Evolutionary conservation across 2,888 invertebrate species (phyloP), one percentile per base, ranked within the genome.

Genomic region (Embidobia sp.): DNA sequence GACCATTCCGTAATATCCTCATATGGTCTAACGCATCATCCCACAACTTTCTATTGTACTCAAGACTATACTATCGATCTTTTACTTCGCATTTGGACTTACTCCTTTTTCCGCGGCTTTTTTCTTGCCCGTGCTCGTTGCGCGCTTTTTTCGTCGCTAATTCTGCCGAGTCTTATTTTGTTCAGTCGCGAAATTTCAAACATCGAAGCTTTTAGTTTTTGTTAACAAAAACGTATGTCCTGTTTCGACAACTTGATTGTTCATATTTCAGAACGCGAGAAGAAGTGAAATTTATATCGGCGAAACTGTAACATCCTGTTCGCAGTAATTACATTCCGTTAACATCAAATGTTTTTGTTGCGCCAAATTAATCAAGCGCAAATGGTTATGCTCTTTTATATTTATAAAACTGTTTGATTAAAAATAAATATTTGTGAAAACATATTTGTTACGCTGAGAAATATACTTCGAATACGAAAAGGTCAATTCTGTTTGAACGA

Each of bases 31-130:
- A 77, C 70, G 53, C 77, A 59, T 63, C 63, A 75, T 72, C 66
- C 55, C 37, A 61, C 61, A 42, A 66, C 48, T 72, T 75, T 69
- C 80, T 66, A 84, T 83, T 83, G 81, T 81, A 53, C 77, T 70
- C 66, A 48, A 73, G 78, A 84, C 80, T 77, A 64, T 79, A 76
- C 75, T 79, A 83, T 82, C 79, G 82, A 81, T 82, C 79, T 78
- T 73, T 33, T 48, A 67, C 70, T 64, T 69, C 63, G 69, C 55
- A 40, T 69, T 78, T 73, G 72, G 61, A 79, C 76, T 73, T 57
- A 44, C 55, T 73, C 15, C 66, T 67, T 75, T 66, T 67, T 66
- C 29, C 22, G 19, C 35, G 8, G 16, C 31, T 69, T 70, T 69
- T 53, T 49, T 31, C 3, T 11, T 18, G 8, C 10, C 31, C 51